Base-by-base conservation (phyloP, 2,113 vertebrate genomes). In the Ariopsis seemanni region DNA sequence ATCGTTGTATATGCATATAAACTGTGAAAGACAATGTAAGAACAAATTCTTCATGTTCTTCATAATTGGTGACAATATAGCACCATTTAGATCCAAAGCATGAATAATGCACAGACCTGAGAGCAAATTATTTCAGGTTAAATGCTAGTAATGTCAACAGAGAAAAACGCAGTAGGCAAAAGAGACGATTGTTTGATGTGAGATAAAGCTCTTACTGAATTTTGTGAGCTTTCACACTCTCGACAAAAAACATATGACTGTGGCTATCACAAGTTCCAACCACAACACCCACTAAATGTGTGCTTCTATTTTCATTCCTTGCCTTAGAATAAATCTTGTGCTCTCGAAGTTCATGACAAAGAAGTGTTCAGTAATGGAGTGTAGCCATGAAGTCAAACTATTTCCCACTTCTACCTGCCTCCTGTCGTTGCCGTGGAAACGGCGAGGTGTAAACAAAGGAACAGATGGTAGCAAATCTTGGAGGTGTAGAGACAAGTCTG, bases 381-480 rank as follows among this genome's bases (percentile, higher is more conserved):
- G 67, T 67, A 82, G 88, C 83, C 69, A 69, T 82, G 60, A 30
- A 80, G 72, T 80, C 86, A 55, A 86, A 88, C 78, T 89, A 85
- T 89, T 90, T 83, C 87, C 63, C 87, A 90, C 89, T 88, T 89
- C 90, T 94, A 94, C 95, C 94, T 94, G 93, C 91, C 88, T 92
- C 91, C 90, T 90, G 86, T 27, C 22, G 93, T 95, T 94, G 91
- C 93, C 91, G 90, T 94, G 93, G 94, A 93, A 89, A 91, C 91
- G 85, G 90, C 86, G 92, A 92, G 90, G 92, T 91, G 89, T 92
- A 91, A 90, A 91, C 92, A 91, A 90, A 94, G 89, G 91, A 94
- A 91, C 94, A 95, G 94, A 95, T 94, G 94, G 94, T 92, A 91
- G 82, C 90, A 86, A 92, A 91, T 91, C 91, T 90, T 92, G 94